A percentile compares a stretch with the other conserved stretches of the same genome.
Evolutionary conservation across 2,888 invertebrate genomes (phyloP).

Genomic region (Phania funesta): DNA sequence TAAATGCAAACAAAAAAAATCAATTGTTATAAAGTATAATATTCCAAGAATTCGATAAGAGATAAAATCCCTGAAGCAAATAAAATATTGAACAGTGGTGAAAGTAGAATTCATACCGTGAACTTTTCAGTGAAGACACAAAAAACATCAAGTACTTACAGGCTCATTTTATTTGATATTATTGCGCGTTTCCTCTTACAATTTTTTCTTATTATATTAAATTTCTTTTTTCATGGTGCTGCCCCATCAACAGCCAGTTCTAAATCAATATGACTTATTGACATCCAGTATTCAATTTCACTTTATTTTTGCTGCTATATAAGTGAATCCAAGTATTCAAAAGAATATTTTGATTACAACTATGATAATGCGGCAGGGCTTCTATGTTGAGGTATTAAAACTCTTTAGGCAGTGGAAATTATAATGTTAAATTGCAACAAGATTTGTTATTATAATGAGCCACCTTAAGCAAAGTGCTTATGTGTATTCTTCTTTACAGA

Average conservation of each 20-base stretch:
- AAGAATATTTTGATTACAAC: no score
- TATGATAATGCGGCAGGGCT: no score
- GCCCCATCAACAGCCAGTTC: constrained; percentile 22
- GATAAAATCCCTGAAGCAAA: constrained; percentile 31
- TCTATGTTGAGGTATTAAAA: no score
- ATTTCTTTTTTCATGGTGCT: not conserved
- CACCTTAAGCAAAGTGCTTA: no score
- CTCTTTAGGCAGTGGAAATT: no score
- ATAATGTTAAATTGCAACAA: no score
- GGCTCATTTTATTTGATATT: constrained; percentile 11
- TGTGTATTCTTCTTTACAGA: no score
- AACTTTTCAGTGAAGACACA: not conserved
- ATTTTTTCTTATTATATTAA: not conserved
- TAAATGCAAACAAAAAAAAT: constrained; percentile 1
- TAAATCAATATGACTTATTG: constrained; percentile 37
- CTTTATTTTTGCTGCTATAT: not conserved
- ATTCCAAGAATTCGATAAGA: not conserved
- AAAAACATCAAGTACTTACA: constrained; percentile 22
- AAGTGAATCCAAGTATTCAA: not conserved
- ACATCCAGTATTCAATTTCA: constrained; percentile 6
- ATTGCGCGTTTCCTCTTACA: not conserved
- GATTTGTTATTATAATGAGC: no score
- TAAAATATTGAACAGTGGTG: constrained; percentile 23
- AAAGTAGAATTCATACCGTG: constrained; percentile 15
- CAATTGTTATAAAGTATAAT: not conserved